Base-by-base conservation (phyloP, 1,140 invertebrate genomes). In the Lysiphlebus fabarum region DNA sequence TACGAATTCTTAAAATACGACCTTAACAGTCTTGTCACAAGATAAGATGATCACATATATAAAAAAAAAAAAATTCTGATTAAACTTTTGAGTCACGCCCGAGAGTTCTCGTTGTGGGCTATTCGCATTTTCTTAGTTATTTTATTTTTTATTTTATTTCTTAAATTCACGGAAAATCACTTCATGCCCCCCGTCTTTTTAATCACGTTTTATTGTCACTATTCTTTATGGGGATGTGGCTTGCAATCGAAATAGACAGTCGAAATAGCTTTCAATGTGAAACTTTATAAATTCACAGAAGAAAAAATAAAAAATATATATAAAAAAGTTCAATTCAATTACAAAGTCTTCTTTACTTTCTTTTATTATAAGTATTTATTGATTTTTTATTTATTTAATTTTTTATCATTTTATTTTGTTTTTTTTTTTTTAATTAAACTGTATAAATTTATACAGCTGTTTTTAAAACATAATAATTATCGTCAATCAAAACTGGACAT, bases 31-130 rank as follows among this genome's bases (percentile, higher is more conserved):
- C 53, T 47, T 60, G 59, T 60, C 53, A 41, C 36, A 48, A 49
- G 53, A 56, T 56, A 53, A 56, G 49, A 38, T 51, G 49, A 10
- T 2, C 34, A 51, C 38, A 10, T 49, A 51, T 51, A 51, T 34
- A 12, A 0, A 37, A 34, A 8, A 11, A 34, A 6, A 11, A 33
- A 33, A 9, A 34, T 49, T 51, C 59, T 60, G 59, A 60, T 60
- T 60, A 54, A 60, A 60, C 45, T 60, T 60, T 60, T 56, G 47
- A 60, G 49, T 56, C 59, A 38, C 49, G 34, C 49, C 37, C 49
- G 38, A 26, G 17, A 26, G 17, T 51, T 51, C 34, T n/a, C 38
- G 36, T 38, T 48, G 48, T 38, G 17, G 43, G 40, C 40, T 6
- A 48, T 47, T 51, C 17, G 12, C 38, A 36, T 9, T 59, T 12